These are phyloP conservation scores for Sapayoa aenigma DNA, from an alignment of 2,113 vertebrate genomes.

Conservation along the genomic window DNA sequence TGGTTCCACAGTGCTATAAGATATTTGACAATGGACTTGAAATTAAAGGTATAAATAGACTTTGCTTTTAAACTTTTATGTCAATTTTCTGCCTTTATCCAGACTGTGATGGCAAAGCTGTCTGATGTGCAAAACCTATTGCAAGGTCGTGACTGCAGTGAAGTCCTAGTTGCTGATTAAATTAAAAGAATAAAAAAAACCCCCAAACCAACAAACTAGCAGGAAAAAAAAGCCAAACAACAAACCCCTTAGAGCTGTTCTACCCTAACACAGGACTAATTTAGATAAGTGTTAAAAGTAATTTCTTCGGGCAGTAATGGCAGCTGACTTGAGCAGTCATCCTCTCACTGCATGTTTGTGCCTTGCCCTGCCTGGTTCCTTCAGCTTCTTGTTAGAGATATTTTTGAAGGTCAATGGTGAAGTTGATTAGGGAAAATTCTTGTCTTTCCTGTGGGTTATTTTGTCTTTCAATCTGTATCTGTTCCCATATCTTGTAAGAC, in stretches of 20 bases:
- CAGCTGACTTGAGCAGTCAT: background rate
- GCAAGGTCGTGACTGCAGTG: background rate
- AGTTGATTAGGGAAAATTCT: background rate
- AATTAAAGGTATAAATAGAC: background rate
- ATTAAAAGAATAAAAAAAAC: background rate
- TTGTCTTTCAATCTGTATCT: background rate
- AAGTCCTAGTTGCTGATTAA: background rate
- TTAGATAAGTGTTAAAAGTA: background rate
- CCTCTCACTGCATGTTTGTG: accelerated
- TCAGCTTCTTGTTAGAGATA: background rate
- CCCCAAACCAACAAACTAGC: background rate
- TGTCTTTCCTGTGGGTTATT: background rate
- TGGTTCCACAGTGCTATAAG: background rate
- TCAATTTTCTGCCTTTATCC: background rate
- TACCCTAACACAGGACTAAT: background rate
- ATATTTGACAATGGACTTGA: background rate
- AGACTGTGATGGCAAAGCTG: background rate
- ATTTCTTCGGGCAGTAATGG: background rate
- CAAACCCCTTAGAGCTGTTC: background rate
- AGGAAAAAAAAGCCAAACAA: background rate
- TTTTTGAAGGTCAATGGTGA: background rate
- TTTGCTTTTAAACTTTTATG: background rate
- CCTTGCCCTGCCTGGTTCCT: background rate
- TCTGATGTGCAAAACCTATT: accelerated
- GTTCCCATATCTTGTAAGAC: background rate